Percentiles rank a stretch among this genome's conserved stretches.
Conservation (phyloP, 1,140 invertebrate species). For the Drosophila saltans region DNA sequence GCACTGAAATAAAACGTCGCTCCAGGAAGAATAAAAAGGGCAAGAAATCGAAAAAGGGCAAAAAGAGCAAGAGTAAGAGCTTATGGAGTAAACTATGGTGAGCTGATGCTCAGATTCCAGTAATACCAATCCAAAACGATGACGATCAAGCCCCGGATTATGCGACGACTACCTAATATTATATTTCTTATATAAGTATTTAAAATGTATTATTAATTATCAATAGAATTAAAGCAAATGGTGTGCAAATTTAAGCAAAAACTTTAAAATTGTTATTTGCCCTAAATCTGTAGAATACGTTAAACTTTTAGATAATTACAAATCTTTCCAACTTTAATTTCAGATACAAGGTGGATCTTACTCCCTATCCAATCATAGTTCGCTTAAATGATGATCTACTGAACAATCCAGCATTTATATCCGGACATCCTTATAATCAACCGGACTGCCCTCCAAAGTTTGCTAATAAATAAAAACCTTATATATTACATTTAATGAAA, state of each 20-base stretch:
- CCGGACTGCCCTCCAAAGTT: slow-evolving; percentile 93
- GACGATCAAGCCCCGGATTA: not conserved
- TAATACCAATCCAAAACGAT: not conserved
- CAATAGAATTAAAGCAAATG: not conserved
- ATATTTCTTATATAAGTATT: not conserved
- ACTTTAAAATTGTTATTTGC: not conserved
- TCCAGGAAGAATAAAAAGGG: not conserved
- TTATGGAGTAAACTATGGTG: not conserved
- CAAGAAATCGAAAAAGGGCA: not conserved
- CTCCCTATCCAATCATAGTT: slow-evolving; percentile 93
- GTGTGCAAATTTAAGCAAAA: not conserved
- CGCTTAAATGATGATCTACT: slow-evolving; percentile 92
- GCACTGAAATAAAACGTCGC: not conserved
- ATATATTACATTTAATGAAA: no score
- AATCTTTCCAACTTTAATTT: not conserved
- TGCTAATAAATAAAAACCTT: slow-evolving; percentile 85
- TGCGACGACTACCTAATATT: not conserved
- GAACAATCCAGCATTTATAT: slow-evolving; percentile 91
- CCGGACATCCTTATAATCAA: slow-evolving; percentile 92
- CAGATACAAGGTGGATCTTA: slow-evolving; percentile 94
- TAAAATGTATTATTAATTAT: not conserved
- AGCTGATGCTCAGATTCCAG: not conserved
- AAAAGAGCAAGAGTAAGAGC: not conserved
- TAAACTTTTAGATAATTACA: no score
- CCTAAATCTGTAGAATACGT: not conserved